These are phyloP conservation scores for Drosophila quinaria DNA, from an alignment of 2,888 invertebrate genomes.

Conservation along the genomic window DNA sequence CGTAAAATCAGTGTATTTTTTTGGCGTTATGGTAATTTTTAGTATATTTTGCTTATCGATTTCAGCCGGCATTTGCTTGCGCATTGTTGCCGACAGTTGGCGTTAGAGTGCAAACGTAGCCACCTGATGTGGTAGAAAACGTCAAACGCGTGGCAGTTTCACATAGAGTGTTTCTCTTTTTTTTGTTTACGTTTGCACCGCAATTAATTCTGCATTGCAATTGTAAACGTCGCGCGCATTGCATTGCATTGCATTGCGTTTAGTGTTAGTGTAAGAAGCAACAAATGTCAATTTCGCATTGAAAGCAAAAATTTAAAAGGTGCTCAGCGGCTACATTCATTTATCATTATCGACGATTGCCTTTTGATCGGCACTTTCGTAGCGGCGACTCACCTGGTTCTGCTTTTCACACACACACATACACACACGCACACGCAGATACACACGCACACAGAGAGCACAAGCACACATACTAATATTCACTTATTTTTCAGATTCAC, in stretches of 20 bases:
- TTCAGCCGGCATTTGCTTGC: constrained; percentile 22
- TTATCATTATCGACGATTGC: constrained; percentile 59
- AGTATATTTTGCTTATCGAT: constrained; percentile 36
- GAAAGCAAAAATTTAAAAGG: constrained; percentile 13
- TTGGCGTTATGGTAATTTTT: constrained; percentile 8
- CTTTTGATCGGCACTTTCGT: constrained; percentile 65
- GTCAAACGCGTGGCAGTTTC: constrained; percentile 62
- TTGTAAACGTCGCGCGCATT: constrained; percentile 37
- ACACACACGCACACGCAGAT: constrained; percentile 13
- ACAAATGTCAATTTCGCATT: constrained; percentile 9
- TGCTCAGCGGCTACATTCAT: constrained; percentile 33
- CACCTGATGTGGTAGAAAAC: constrained; percentile 65
- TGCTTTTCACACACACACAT: constrained; percentile 24
- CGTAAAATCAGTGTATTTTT: not conserved
- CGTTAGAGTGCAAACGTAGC: constrained; percentile 45
- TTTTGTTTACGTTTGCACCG: constrained; percentile 74
- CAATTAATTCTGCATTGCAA: constrained; percentile 46
- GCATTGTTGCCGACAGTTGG: constrained; percentile 36
- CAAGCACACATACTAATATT: constrained; percentile 30
- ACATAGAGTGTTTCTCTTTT: constrained; percentile 28
- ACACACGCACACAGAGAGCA: constrained; percentile 8
- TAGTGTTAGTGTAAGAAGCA: constrained; percentile 16
- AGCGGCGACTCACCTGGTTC: constrained; percentile 56
- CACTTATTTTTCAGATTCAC: constrained; percentile 45
- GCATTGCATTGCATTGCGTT: constrained; percentile 26